These are phyloP conservation scores for Flexamia atlantica DNA, from an alignment of 2,888 invertebrate species.

Conservation along the genomic window DNA sequence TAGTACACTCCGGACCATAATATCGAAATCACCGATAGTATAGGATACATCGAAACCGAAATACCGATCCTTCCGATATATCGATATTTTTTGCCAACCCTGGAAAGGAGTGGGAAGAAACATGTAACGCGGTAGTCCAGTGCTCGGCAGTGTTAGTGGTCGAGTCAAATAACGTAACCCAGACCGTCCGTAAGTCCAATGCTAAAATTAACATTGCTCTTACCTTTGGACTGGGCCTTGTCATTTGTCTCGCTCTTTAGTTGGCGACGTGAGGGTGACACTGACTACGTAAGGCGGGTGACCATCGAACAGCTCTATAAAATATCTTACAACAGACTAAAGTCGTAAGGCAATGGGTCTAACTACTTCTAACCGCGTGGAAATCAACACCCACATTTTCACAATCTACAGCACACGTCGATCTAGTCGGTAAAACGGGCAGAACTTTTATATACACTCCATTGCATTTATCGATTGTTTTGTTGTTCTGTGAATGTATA, in stretches of 20 bases:
- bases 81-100: too few relatives aligned
- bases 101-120: not conserved
- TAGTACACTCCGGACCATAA: too few relatives aligned
- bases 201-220: too few relatives aligned
- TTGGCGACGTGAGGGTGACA: not conserved
- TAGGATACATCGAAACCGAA: too few relatives aligned
- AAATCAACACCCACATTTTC: slow-evolving; percentile 46
- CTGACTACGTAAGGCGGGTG: slow-evolving; percentile 32
- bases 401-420: slow-evolving; percentile 57
- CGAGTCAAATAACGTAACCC: too few relatives aligned
- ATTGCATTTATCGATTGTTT: too few relatives aligned
- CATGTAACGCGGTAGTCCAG: slow-evolving; percentile 36
- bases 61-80: too few relatives aligned
- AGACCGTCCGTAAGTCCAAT: too few relatives aligned
- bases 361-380: slow-evolving; percentile 51
- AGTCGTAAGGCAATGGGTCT: slow-evolving; percentile 55
- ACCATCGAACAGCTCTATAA: slow-evolving; percentile 28
- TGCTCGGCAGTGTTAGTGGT: slow-evolving; percentile 49
- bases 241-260: too few relatives aligned
- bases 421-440: slow-evolving; percentile 37
- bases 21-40: too few relatives aligned
- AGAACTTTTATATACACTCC: too few relatives aligned
- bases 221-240: not conserved
- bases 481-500: too few relatives aligned
- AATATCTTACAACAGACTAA: slow-evolving; percentile 52